Percentiles rank a stretch among this genome's conserved stretches.
phyloP scores from a whole-genome alignment of 2,113 vertebrate species.

The Gasterosteus aculeatus region DNA sequence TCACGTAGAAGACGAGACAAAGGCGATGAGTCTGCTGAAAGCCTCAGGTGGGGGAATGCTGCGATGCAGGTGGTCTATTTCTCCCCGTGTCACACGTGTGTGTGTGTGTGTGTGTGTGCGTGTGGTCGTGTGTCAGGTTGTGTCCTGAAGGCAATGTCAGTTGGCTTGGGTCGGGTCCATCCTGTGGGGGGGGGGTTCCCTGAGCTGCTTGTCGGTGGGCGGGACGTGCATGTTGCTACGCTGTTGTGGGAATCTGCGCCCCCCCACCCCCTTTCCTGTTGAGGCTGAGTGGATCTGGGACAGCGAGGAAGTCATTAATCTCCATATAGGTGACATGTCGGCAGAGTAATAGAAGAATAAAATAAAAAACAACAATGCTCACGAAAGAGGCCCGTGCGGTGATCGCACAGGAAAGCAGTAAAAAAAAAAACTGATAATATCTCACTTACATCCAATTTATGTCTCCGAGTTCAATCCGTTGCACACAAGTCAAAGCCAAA shows the following conservation, averaged over 20 bases:
- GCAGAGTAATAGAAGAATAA: constrained; percentile 30
- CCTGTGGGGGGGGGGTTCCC: constrained; percentile 69
- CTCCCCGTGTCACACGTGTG: constrained; percentile 27
- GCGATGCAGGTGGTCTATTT: constrained; percentile 66
- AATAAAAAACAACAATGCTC: constrained; percentile 51
- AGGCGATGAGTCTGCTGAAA: constrained; percentile 46
- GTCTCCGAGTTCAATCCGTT: constrained; percentile 33
- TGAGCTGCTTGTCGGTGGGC: constrained; percentile 55
- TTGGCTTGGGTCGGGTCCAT: constrained; percentile 56
- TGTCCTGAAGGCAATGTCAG: constrained; percentile 48
- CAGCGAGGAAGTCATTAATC: constrained; percentile 76
- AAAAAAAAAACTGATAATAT: constrained; percentile 26
- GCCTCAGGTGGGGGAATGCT: constrained; percentile 62
- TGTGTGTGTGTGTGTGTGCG: constrained; percentile 20
- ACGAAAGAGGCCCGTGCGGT: constrained; percentile 47
- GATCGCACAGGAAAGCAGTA: constrained; percentile 16
- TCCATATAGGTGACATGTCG: constrained; percentile 72
- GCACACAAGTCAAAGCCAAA: constrained; percentile 28
- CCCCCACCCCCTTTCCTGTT: constrained; percentile 27
- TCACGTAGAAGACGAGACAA: constrained; percentile 8
- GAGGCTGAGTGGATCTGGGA: constrained; percentile 65
- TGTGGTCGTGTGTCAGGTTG: not conserved
- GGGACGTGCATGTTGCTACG: constrained; percentile 62
- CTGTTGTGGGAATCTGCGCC: constrained; percentile 47
- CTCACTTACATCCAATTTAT: constrained; percentile 66